Evolutionary conservation across 2,797 vertebrate genomes (phyloP), one percentile per base, ranked within the genome.

Genomic region (Cryptoblepharus egeriae): DNA sequence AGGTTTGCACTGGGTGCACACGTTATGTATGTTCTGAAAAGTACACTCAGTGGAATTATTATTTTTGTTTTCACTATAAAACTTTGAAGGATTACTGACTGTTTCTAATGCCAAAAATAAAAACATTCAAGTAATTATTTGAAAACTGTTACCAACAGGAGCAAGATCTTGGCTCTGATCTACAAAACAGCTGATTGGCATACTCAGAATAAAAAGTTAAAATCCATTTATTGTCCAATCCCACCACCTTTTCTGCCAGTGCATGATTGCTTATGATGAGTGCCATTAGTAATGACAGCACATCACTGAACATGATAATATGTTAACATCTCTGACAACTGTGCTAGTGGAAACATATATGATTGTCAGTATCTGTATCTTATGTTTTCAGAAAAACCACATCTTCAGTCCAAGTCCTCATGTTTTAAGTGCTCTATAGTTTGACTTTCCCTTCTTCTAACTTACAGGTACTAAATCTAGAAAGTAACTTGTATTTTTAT

Each of bases 111-210:
- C 3, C n/a, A 63, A 28, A 71, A 60, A 77, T 69, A 68, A 9
- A 45, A 81, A 60, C 61, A 72, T 79, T 13, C 45, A 82, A 12
- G 8, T 5, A 57, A 63, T 64, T 0, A 0, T 26, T 52, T 11
- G 12, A 79, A 78, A 35, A 22, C 26, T 82, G 90, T 70, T 32
- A 49, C 5, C 15, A 58, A 39, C 45, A 24, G 26, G 86, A 45
- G 1, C 0, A 73, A 0, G 26, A 18, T 20, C 12, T 81, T 35
- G 32, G 32, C 64, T 35, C 32, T 35, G 22, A 30, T 32, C n/a
- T n/a, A 57, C 9, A 32, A 9, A 55, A 35, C 20, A 24, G 52
- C 30, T 74, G 12, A 58, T 24, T 58, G 57, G 5, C 57, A 37
- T 58, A 57, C 32, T 24, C 72, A 58, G 52, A 74, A 57, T 30